Base-by-base conservation (phyloP, 2,797 vertebrate genomes). In the Sebastes hopkinsi region DNA sequence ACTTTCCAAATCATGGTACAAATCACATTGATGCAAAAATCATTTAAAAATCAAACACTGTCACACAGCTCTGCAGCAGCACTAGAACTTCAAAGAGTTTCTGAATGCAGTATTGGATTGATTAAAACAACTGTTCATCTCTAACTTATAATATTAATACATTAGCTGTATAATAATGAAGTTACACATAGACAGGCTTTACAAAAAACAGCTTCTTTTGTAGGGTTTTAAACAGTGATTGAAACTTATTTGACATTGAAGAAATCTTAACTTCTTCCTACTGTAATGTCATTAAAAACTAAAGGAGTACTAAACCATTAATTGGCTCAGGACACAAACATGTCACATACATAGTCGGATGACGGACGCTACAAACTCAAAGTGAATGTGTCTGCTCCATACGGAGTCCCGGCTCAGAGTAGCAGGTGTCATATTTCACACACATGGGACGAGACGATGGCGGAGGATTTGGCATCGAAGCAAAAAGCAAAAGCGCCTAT, bases 211-310 rank as follows among this genome's bases (percentile, higher is more conserved):
- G 13, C 16, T 46, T 1, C 18, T 52, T 52, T 52, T 52, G 50
- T 52, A 52, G 20, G 50, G 50, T 52, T 52, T 52, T 20, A 52
- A 52, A 52, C 18, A 52, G 50, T 18, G 42, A 46, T 18, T 18
- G 16, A 18, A 16, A 46, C 42, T 18, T 1, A 3, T 46, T 46
- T 16, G 42, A 46, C 42, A 46, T 46, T 0, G 42, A 46, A 46
- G 42, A 16, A 18, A 46, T 18, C 14, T 7, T 6, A 46, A 16
- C 42, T 0, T 16, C 42, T 46, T 46, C 0, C 42, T 46, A 0
- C 38, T 50, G 64, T n/a, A 29, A 67, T 29, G 5, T 67, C 14
- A 30, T 8, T n/a, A n/a, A 67, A 29, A 42, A 42, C 38, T 42
- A 42, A 42, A 13, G 38, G 38, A 42, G 38, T 42, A 42, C 1